These are phyloP conservation scores for Rhamnusium bicolor DNA, from an alignment of 2,888 invertebrate genomes.

Conservation along the genomic window DNA sequence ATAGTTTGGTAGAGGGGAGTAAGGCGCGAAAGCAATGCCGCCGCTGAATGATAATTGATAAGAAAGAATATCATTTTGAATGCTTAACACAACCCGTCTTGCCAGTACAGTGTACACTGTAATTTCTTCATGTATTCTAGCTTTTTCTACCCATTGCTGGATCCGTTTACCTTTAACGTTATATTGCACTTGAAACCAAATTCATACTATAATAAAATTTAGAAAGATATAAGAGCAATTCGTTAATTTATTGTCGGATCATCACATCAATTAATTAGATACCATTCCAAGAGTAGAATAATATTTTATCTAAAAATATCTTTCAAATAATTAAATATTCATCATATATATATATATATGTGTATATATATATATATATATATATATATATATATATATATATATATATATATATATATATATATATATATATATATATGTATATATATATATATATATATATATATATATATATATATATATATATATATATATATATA, in stretches of 20 bases:
- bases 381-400: too few species aligned
- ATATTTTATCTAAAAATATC: conserved; percentile 40
- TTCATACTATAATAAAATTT: conserved; percentile 20
- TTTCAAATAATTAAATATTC: conserved; percentile 13
- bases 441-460: too few species aligned
- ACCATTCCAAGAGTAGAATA: conserved; percentile 31
- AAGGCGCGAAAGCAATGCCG: not conserved
- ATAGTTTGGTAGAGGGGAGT: not conserved
- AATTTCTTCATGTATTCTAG: conserved; percentile 24
- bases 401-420: too few species aligned
- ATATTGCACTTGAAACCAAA: conserved; percentile 16
- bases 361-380: too few species aligned
- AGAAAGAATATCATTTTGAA: not conserved
- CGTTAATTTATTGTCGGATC: conserved; percentile 40
- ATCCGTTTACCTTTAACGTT: conserved; percentile 23
- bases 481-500: too few species aligned
- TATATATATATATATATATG: too few species aligned
- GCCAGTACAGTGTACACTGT: conserved; percentile 4
- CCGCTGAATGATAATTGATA: not conserved
- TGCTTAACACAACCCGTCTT: not conserved
- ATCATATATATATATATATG: conserved; percentile 18
- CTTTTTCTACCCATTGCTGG: conserved; percentile 19
- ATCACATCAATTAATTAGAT: conserved; percentile 33
- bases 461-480: too few species aligned
- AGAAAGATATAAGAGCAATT: conserved; percentile 31